Base-by-base conservation (phyloP, 2,888 invertebrate genomes). In the Ptycholaimellus sp. region DNA sequence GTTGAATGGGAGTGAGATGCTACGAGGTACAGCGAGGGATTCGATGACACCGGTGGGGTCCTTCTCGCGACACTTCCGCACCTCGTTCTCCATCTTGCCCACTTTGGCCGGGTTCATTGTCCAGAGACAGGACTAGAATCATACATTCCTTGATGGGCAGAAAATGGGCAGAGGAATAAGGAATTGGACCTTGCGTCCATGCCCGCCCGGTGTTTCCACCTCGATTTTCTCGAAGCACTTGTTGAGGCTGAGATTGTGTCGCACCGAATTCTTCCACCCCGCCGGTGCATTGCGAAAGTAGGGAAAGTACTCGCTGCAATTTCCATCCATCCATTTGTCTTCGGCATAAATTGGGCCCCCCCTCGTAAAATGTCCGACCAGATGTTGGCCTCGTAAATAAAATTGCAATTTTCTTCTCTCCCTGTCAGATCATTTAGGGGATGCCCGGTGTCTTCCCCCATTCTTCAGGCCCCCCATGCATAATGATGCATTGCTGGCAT, bases 141-240 rank as follows among this genome's bases (percentile, higher is more conserved):
- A 17, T 17, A 36, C 9, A 22, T 20, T 6, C 6, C 40, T 25
- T 29, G 33, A 27, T 30, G 19, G 17, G 39, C 37, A 19, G 39
- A 40, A 18, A 43, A 21, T n/a, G 34, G 27, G 41, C 43, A 44
- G 16, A 42, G 31, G 36, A 44, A 42, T 5, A 44, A 46, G 27
- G 14, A 36, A 38, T 30, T 5, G 37, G 2, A 16, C 78, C 71
- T 66, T 67, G 65, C 36, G 79, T 68, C 63, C 54, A 39, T 54
- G 59, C 3, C 58, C 57, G 30, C 48, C 74, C 23, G 55, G 46
- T 1, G 77, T 75, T 0, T 85, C 85, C 51, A 85, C 81, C 56
- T 90, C 87, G 44, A 90, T 85, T 62, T 93, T 93, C 56, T 85
- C 85, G 61, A 93, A 93, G 64, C 90, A 90, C 64, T 93, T 90